phyloP scores from a whole-genome alignment of 2,113 vertebrate species.

The Gadus macrocephalus region DNA sequence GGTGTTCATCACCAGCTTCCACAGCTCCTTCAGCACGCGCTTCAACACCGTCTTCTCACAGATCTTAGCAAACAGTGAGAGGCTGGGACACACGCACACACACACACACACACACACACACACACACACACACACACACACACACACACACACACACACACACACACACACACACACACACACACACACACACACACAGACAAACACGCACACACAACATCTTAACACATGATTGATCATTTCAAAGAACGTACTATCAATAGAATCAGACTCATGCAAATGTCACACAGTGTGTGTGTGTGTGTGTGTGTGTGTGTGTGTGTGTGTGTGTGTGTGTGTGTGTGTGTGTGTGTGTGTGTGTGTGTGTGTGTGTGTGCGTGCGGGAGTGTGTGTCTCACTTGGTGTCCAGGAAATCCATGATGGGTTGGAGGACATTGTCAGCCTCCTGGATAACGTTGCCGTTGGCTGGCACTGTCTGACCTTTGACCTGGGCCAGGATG shows the following conservation, averaged over 20 bases:
- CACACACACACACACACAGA: conserved; percentile 1
- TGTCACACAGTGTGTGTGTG: neutral
- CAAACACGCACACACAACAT: conserved; percentile 1
- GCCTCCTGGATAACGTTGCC: conserved; percentile 92
- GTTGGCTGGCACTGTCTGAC: conserved; percentile 91
- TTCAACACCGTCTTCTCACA: conserved; percentile 98
- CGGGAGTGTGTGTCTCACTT: conserved; percentile 76
- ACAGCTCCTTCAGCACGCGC: conserved; percentile 93
- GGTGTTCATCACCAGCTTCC: conserved; percentile 98
- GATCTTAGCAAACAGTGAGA: conserved; percentile 96
- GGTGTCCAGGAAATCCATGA: conserved; percentile 98
- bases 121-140: conserved; percentile 2
- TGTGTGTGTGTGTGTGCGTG: conserved; percentile 10
- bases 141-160: conserved; percentile 2
- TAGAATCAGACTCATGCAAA: no score
- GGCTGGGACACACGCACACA: conserved; percentile 66
- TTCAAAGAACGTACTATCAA: no score
- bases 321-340: neutral
- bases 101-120: conserved; percentile 10
- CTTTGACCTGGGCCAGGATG: conserved; percentile 94
- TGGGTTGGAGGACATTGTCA: conserved; percentile 92
- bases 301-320: conserved; percentile 12
- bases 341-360: conserved; percentile 4
- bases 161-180: conserved; percentile 2
- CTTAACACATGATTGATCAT: no score